Evolutionary conservation across 2,888 invertebrate genomes (phyloP), one percentile per base, ranked within the genome.

Genomic region (Nephrocerus scutellatus): DNA sequence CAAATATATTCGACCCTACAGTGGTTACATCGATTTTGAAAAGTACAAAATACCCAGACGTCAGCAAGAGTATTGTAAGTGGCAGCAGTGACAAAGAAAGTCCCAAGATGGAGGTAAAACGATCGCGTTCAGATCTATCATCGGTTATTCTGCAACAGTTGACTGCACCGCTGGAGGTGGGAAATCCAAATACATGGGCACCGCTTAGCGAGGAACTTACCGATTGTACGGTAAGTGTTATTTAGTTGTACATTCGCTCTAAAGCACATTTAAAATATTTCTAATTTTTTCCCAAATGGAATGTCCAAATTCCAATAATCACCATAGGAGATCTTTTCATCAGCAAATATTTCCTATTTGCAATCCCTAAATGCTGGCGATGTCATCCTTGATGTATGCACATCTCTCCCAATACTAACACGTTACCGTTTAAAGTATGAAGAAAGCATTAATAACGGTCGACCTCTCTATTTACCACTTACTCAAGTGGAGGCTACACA

Each of bases 291-390:
- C 18, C 24, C 21, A 20, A 20, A 10, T 32, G 20, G 6, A 21
- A n/a, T 19, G 18, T 23, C 3, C 5, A 36, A 6, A 21, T 22
- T 24, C 24, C 25, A 25, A 9, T 29, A 29, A 14, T 12, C 18
- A 4, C 19, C 21, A 13, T 63, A 88, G 87, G 80, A 81, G 61
- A 76, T 86, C 66, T 80, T 92, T 56, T 72, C 82, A 39, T 75
- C 80, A 41, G 83, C 84, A 36, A 91, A 91, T 62, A 75, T 82
- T 4, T 78, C 81, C 22, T 78, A 79, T 51, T 73, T 95, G 36
- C 84, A 88, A 71, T 79, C 82, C 50, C 72, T 90, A 44, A 78
- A 86, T 52, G 92, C 88, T 2, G 88, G 88, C 19, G 80, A 86
- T 52, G 79, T 81, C 9, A 70, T 93, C 39, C 72, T 91, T 25